These are phyloP conservation scores for Pomatorhinus ruficollis DNA, from an alignment of 2,113 vertebrate species.

Conservation along the genomic window DNA sequence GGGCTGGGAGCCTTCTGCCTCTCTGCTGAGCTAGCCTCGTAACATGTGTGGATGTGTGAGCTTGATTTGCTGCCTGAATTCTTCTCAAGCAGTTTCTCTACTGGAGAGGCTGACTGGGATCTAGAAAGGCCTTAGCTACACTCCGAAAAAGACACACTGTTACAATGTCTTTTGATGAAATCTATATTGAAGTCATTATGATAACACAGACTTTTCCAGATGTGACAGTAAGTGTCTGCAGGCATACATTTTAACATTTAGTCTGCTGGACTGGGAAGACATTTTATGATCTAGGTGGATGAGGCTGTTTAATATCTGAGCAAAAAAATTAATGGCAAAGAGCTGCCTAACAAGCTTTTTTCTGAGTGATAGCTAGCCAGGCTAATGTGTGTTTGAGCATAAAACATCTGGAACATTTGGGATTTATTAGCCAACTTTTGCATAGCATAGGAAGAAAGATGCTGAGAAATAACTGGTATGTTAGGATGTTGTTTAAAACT, in stretches of 20 bases:
- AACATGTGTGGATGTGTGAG: no score
- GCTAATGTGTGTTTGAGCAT: neutral
- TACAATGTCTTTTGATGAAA: neutral
- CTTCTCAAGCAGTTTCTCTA: no score
- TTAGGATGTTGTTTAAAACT: neutral
- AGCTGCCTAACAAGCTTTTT: neutral
- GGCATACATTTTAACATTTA: conserved; percentile 2
- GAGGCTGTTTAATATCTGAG: conserved; percentile 30
- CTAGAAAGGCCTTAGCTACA: no score
- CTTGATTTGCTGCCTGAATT: no score
- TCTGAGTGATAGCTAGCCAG: conserved; percentile 33
- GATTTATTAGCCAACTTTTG: conserved; percentile 5
- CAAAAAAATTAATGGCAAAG: neutral
- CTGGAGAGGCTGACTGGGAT: no score
- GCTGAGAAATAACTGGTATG: neutral
- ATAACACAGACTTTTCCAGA: neutral
- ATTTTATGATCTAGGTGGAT: conserved; percentile 23
- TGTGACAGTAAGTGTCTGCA: conserved; percentile 17
- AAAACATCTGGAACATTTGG: conserved; percentile 30
- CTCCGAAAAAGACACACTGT: no score
- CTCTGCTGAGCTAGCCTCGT: no score
- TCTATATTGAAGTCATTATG: neutral
- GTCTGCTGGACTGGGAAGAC: neutral
- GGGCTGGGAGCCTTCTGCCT: no score
- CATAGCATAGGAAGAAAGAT: neutral